Base-by-base conservation (phyloP, 2,797 vertebrate species). In the Gambusia yucatana region DNA sequence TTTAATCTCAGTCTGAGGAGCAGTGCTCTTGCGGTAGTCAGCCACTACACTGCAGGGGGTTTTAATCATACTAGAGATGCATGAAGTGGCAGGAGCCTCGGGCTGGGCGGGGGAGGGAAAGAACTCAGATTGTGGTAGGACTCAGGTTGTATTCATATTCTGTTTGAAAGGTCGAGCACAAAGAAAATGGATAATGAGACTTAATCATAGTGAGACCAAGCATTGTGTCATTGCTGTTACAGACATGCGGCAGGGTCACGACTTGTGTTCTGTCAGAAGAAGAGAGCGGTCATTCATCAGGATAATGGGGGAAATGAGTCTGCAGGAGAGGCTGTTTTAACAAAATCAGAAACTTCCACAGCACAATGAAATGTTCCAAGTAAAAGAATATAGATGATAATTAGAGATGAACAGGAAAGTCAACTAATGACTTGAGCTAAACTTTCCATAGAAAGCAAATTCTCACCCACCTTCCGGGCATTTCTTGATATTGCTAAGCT, bases 171-270 rank as follows among this genome's bases (percentile, higher is more conserved):
- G 88, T 82, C 76, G 81, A 63, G 82, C 82, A 77, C 83, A 82
- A 81, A 82, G 81, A 85, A 57, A 41, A 75, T 89, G 76, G 77
- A 90, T 94, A 93, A 95, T 91, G 92, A 94, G 91, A 80, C 83
- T 81, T 90, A 89, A 94, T 93, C 93, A 94, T 92, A 92, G 80
- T 22, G 52, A 41, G 41, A 65, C 78, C 33, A 22, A 67, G 36
- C 63, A 67, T 67, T 25, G 70, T 74, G 83, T 82, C 78, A 30
- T 33, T 20, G 11, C 77, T 44, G 63, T 72, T 77, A 63, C 41
- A 55, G 70, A 70, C 25, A 11, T 5, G 5, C 73, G 69, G 78
- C 75, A 80, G 22, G 82, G 84, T 87, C 82, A 82, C 48, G 57
- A 73, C 79, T 72, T 47, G 1, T 30, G 75, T 80, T 47, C 13